Percentiles rank a stretch among this genome's conserved stretches.
These are phyloP conservation scores for Parascotia fuliginaria DNA, from an alignment of 2,888 invertebrate species.

Conservation along the genomic window DNA sequence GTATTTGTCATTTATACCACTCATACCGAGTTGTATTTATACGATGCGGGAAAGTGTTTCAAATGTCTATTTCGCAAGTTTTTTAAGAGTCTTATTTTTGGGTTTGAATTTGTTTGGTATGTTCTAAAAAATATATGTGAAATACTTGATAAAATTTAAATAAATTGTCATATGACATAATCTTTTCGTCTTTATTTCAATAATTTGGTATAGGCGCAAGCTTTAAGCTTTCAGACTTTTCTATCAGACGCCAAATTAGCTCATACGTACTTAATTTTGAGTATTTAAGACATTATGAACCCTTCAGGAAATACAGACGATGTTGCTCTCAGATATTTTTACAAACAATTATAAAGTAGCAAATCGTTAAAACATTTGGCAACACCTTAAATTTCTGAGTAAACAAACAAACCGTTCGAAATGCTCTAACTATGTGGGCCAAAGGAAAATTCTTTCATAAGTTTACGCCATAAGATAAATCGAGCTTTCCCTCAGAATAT, in stretches of 20 bases:
- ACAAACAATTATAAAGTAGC: conserved; percentile 1
- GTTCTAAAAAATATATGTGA: too few species aligned
- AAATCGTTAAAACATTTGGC: conserved; percentile 10
- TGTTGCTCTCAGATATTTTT: neutral
- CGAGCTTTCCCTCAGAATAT: conserved; percentile 21
- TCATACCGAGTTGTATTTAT: neutral
- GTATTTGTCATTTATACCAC: conserved; percentile 12
- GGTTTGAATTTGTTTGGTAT: too few species aligned
- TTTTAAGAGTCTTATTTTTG: too few species aligned
- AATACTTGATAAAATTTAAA: too few species aligned
- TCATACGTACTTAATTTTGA: too few species aligned
- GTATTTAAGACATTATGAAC: too few species aligned
- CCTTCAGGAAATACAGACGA: too few species aligned
- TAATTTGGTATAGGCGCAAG: too few species aligned
- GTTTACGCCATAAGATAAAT: conserved; percentile 39
- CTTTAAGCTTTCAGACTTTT: too few species aligned
- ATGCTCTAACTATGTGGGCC: conserved; percentile 38
- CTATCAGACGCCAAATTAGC: too few species aligned
- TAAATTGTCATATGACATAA: too few species aligned
- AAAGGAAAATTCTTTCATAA: conserved; percentile 37
- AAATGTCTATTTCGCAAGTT: neutral
- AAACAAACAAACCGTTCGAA: conserved; percentile 41
- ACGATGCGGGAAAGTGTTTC: neutral
- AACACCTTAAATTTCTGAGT: conserved; percentile 18
- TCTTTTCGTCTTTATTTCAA: too few species aligned